Conservation (phyloP, 1,140 invertebrate species). For the Cydia amplana region DNA sequence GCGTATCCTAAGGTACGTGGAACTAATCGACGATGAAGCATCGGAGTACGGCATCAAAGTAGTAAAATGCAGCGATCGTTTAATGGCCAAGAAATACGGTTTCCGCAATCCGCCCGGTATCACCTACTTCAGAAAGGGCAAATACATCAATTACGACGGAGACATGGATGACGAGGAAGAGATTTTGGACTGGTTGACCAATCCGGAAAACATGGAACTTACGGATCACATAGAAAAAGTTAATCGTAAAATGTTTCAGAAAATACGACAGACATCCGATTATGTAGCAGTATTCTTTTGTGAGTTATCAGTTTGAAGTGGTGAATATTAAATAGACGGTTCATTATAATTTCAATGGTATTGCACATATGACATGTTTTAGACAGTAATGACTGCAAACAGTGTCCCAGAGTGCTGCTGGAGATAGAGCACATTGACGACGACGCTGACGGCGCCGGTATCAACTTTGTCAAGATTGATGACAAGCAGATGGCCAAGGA, state of each 20-base stretch:
- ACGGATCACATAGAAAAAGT: conserved; percentile 96
- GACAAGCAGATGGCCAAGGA: conserved; percentile 93
- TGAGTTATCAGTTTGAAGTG: conserved; percentile 81
- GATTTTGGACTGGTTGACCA: conserved; percentile 95
- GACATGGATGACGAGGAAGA: conserved; percentile 97
- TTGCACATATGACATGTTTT: conserved; percentile 80
- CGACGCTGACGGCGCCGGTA: conserved; percentile 94
- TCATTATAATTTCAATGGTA: conserved; percentile 57
- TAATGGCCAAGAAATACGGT: conserved; percentile 97
- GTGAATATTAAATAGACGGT: conserved; percentile 7
- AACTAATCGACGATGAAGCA: conserved; percentile 95
- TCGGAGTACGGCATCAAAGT: conserved; percentile 95
- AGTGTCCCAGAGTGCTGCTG: conserved; percentile 91
- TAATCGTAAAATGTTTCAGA: conserved; percentile 96
- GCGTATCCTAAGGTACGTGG: conserved; percentile 89
- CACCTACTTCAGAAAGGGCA: conserved; percentile 94
- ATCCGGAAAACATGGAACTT: conserved; percentile 96
- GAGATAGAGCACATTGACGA: conserved; percentile 97
- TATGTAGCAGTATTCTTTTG: conserved; percentile 97
- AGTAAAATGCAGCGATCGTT: conserved; percentile 91
- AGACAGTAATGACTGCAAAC: conserved; percentile 97
- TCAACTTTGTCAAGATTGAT: conserved; percentile 96
- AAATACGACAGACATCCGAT: conserved; percentile 93
- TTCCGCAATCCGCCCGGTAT: conserved; percentile 93
- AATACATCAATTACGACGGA: conserved; percentile 94